These are phyloP conservation scores for Ceratosolen fusciceps DNA, from an alignment of 1,140 invertebrate species.

Conservation along the genomic window DNA sequence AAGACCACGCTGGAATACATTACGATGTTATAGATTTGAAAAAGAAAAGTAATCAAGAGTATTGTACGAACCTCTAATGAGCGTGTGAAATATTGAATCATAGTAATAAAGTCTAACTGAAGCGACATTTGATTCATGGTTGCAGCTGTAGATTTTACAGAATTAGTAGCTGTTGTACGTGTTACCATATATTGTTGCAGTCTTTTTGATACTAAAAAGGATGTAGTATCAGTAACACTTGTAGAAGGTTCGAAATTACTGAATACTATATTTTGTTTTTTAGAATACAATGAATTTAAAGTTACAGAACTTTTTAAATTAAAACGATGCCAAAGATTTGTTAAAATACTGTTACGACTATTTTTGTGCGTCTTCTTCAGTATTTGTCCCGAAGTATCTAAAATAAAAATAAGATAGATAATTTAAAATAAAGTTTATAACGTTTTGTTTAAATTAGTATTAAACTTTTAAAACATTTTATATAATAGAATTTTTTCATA, in stretches of 20 bases:
- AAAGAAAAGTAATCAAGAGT: too few relatives aligned
- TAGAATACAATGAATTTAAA: not conserved
- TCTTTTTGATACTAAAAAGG: not conserved
- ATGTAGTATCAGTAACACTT: not conserved
- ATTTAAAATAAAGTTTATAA: too few relatives aligned
- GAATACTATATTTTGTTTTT: not conserved
- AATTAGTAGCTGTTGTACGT: not conserved
- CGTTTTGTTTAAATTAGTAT: too few relatives aligned
- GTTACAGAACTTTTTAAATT: not conserved
- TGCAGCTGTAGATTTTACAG: too few relatives aligned
- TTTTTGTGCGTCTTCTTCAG: not conserved
- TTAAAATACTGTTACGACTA: not conserved
- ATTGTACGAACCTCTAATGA: not conserved
- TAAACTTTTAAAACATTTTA: too few relatives aligned
- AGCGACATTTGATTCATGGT: not conserved
- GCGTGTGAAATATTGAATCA: not conserved
- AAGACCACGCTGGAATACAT: too few relatives aligned
- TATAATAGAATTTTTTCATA: too few relatives aligned
- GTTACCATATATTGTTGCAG: not conserved
- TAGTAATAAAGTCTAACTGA: not conserved
- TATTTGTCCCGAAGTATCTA: too few relatives aligned
- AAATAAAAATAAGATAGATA: too few relatives aligned
- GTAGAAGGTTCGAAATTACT: not conserved
- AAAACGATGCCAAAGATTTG: not conserved
- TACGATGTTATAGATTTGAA: too few relatives aligned